These are phyloP conservation scores for Agrochola litura DNA, from an alignment of 2,888 invertebrate genomes.

Conservation along the genomic window DNA sequence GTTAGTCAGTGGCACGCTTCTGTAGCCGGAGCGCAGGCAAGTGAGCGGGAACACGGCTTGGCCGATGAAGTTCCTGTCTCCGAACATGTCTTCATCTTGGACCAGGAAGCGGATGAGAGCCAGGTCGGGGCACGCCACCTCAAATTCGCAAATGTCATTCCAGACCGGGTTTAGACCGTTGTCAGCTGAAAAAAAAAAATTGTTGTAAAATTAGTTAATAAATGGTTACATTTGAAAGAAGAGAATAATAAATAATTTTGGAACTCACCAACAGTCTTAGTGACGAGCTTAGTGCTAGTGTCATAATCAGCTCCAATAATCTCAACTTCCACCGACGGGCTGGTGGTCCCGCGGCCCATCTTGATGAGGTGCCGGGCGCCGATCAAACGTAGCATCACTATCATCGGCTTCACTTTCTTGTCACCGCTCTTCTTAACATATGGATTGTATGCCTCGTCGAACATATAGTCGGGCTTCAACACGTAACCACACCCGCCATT, in stretches of 20 bases:
- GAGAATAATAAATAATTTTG: not conserved
- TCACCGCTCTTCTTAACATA: slow-evolving; percentile 92
- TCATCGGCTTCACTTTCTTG: slow-evolving; percentile 84
- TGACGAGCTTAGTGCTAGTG: slow-evolving; percentile 94
- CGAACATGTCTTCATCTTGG: slow-evolving; percentile 99
- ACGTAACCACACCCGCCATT: slow-evolving; percentile 98
- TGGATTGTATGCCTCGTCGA: slow-evolving; percentile 94
- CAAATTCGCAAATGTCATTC: slow-evolving; percentile 96
- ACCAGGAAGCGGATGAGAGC: slow-evolving; percentile 96
- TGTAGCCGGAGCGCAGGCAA: slow-evolving; percentile 95
- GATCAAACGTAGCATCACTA: slow-evolving; percentile 94
- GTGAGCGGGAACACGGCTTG: slow-evolving; percentile 98
- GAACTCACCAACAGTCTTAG: slow-evolving; percentile 95
- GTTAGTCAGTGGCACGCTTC: slow-evolving; percentile 97
- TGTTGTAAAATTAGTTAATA: not conserved
- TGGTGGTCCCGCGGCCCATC: slow-evolving; percentile 95
- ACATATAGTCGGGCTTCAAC: slow-evolving; percentile 97
- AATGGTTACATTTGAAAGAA: not conserved
- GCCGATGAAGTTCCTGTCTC: slow-evolving; percentile 98
- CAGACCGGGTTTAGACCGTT: slow-evolving; percentile 98
- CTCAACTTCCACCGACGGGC: slow-evolving; percentile 98
- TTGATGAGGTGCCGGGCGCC: slow-evolving; percentile 97
- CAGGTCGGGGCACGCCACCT: slow-evolving; percentile 94
- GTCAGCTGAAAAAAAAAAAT: slow-evolving; percentile 91
- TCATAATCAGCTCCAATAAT: slow-evolving; percentile 97